phyloP scores from a whole-genome alignment of 30 jellyfish, hydroid and myxozoan genomes.

The Mastigias papua region DNA sequence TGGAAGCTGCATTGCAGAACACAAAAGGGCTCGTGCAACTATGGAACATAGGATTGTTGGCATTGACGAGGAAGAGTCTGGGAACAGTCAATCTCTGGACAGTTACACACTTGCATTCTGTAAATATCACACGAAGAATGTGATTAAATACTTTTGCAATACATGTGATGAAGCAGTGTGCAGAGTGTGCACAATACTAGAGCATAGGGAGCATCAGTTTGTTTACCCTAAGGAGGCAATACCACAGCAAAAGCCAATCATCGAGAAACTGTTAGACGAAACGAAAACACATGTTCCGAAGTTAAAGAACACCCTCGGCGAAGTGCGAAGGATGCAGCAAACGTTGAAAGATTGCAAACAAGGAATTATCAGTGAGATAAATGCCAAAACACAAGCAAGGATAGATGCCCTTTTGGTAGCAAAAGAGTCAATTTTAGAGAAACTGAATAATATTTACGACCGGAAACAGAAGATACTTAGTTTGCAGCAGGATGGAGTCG shows the following conservation, averaged over 20 bases:
- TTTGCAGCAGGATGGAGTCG: slow-evolving; percentile 93
- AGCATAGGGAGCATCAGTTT: slow-evolving; percentile 98
- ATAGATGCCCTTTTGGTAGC: slow-evolving; percentile 87
- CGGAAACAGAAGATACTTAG: slow-evolving; percentile 91
- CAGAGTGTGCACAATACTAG: slow-evolving; percentile 96
- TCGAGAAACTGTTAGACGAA: slow-evolving; percentile 80
- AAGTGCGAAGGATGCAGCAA: slow-evolving; percentile 78
- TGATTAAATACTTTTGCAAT: slow-evolving; percentile 95
- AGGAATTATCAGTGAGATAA: slow-evolving; percentile 79
- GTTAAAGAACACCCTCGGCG: slow-evolving; percentile 71
- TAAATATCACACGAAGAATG: slow-evolving; percentile 91
- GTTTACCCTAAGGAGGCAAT: slow-evolving; percentile 97
- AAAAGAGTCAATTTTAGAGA: slow-evolving; percentile 75
- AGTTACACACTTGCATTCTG: slow-evolving; percentile 94
- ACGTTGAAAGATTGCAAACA: slow-evolving; percentile 85
- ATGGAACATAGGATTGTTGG: slow-evolving; percentile 87
- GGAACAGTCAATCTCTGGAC: slow-evolving; percentile 85
- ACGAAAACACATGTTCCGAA: slow-evolving; percentile 85
- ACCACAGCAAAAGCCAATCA: slow-evolving; percentile 91
- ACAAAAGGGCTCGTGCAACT: slow-evolving; percentile 86
- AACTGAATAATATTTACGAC: slow-evolving; percentile 75
- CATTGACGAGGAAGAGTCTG: slow-evolving; percentile 79
- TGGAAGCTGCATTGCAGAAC: slow-evolving; percentile 96
- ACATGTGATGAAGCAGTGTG: slow-evolving; percentile 99
- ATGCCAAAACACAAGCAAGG: slow-evolving; percentile 91